These are phyloP conservation scores for Lasiurus borealis DNA, from an alignment of 2,113 vertebrate species.

Conservation along the genomic window DNA sequence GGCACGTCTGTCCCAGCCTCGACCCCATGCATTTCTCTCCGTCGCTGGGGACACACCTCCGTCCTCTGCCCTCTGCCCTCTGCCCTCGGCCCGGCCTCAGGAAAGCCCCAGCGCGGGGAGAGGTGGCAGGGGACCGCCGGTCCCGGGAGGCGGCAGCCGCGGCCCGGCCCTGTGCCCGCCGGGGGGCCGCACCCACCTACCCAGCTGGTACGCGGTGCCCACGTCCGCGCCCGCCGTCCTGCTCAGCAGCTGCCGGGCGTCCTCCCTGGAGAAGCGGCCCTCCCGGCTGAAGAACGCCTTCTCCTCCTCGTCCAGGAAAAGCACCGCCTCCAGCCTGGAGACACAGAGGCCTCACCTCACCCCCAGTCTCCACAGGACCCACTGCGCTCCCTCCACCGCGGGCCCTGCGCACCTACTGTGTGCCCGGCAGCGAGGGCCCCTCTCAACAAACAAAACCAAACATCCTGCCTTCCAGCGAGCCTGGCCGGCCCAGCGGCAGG, in stretches of 20 bases:
- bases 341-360: fast-evolving
- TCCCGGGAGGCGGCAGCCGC: fast-evolving
- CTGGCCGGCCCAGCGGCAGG: no score
- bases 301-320: constrained; percentile 89
- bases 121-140: fast-evolving
- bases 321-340: constrained; percentile 72
- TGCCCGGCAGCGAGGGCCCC: fast-evolving
- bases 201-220: constrained; percentile 90
- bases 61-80: fast-evolving
- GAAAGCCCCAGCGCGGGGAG: fast-evolving
- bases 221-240: constrained; percentile 84
- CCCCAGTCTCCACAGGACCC: fast-evolving
- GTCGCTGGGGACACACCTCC: fast-evolving
- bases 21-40: fast-evolving
- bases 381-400: no score
- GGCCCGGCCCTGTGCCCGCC: no score
- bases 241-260: constrained; percentile 85
- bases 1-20: fast-evolving
- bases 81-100: fast-evolving
- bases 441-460: background rate
- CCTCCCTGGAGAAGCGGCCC: constrained; percentile 84
- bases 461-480: background rate
- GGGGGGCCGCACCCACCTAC: constrained; percentile 82
- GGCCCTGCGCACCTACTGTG: background rate
- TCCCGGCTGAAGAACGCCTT: constrained; percentile 82